Evolutionary conservation across 2,797 vertebrate genomes (phyloP).

Genomic region (Hafferia zeledoni): DNA sequence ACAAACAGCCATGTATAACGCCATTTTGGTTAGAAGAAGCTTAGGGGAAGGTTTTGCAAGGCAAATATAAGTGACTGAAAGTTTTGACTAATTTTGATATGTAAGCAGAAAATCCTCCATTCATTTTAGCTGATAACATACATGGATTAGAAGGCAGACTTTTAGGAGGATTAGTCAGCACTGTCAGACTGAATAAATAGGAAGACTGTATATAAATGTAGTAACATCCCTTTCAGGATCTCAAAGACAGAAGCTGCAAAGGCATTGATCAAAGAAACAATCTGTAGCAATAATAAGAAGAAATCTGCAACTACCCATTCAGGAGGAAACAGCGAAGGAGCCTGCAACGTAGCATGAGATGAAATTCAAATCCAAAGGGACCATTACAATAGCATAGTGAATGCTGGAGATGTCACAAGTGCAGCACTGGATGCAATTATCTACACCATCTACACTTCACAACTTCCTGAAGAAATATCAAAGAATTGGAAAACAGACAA

Average conservation of each 20-base stretch:
- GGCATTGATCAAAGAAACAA: neutral
- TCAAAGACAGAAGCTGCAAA: slow-evolving; percentile 10
- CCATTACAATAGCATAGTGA: neutral
- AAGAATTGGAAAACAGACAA: slow-evolving; percentile 7
- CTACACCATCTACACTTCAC: neutral
- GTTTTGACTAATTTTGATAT: slow-evolving; percentile 28
- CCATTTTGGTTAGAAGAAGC: neutral
- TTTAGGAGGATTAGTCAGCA: slow-evolving; percentile 59
- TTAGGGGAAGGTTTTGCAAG: neutral
- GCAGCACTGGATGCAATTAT: neutral
- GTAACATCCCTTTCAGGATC: neutral
- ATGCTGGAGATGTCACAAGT: neutral
- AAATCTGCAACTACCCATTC: neutral
- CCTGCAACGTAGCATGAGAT: neutral
- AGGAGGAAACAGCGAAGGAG: neutral
- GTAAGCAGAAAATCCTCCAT: slow-evolving; percentile 56
- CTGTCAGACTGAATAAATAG: neutral
- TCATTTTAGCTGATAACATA: slow-evolving; percentile 48
- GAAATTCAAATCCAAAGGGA: neutral
- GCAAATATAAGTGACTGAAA: slow-evolving; percentile 27
- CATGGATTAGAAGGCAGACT: slow-evolving; percentile 44
- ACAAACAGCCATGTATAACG: neutral
- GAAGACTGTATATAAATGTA: neutral
- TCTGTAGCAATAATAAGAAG: neutral
- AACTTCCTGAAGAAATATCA: neutral